phyloP scores from a whole-genome alignment of 2,797 vertebrate genomes.

The Bradypus variegatus region DNA sequence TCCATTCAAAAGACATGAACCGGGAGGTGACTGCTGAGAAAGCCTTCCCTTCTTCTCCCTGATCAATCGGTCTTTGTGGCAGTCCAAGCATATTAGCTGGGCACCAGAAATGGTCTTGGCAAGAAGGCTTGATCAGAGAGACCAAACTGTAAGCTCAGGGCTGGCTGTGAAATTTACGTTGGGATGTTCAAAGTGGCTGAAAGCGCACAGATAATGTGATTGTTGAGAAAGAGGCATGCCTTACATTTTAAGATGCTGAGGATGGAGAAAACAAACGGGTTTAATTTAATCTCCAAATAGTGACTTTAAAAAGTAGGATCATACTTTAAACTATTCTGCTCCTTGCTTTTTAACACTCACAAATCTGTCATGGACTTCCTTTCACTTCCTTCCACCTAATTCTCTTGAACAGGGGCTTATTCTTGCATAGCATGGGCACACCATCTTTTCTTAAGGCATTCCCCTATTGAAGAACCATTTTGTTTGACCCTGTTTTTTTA shows the following conservation, averaged over 20 bases:
- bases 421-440: not conserved
- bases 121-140: not conserved
- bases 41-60: not conserved
- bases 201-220: not conserved
- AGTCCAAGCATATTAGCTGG: not conserved
- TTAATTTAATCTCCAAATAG: constrained; percentile 23
- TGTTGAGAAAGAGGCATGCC: not conserved
- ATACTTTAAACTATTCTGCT: not conserved
- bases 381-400: not conserved
- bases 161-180: constrained; percentile 1
- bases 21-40: not conserved
- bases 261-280: not conserved
- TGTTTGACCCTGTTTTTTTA: not conserved
- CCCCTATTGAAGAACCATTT: not conserved
- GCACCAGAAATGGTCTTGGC: not conserved
- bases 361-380: not conserved
- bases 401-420: not conserved
- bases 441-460: not conserved
- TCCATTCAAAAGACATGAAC: not conserved
- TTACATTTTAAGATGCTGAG: not conserved
- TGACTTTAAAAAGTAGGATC: not conserved
- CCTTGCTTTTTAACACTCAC: not conserved
- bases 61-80: not conserved
- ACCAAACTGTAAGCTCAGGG: not conserved
- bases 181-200: not conserved